A percentile compares a stretch with the other conserved stretches of the same genome.
Evolutionary conservation across 2,797 vertebrate species (phyloP).

Genomic region (Cyclopterus lumpus): DNA sequence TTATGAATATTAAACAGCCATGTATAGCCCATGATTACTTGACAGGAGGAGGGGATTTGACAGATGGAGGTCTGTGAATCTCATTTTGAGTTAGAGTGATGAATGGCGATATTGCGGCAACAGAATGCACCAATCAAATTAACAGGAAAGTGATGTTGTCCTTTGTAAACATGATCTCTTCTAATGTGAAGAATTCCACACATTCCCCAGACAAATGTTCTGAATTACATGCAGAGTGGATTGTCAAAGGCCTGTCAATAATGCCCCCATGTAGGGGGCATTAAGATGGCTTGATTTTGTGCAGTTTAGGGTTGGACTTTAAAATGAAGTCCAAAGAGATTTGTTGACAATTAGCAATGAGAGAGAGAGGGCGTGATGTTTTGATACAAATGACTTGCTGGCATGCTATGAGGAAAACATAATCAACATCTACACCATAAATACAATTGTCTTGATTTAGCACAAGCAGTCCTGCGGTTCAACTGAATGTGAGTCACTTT

Average conservation of each 20-base stretch:
- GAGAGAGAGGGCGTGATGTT: neutral
- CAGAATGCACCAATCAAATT: slow-evolving; percentile 33
- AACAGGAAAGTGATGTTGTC: slow-evolving; percentile 23
- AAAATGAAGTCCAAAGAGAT: neutral
- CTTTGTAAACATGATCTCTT: slow-evolving; percentile 44
- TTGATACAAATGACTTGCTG: neutral
- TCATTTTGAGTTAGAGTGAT: slow-evolving; percentile 37
- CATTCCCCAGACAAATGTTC: slow-evolving; percentile 5
- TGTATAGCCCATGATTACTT: slow-evolving; percentile 79
- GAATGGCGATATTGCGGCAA: slow-evolving; percentile 7
- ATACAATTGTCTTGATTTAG: slow-evolving; percentile 3
- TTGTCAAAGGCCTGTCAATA: slow-evolving; percentile 26
- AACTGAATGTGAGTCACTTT: neutral
- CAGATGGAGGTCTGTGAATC: slow-evolving; percentile 57
- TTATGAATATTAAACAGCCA: slow-evolving; percentile 86
- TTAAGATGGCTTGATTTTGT: neutral
- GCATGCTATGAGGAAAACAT: neutral
- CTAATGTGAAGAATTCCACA: slow-evolving; percentile 23
- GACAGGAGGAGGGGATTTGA: slow-evolving; percentile 68
- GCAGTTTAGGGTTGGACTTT: neutral
- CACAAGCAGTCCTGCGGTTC: neutral
- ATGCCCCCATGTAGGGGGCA: neutral
- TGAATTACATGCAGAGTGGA: slow-evolving; percentile 3
- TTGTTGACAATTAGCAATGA: neutral
- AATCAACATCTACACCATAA: slow-evolving; percentile 1